These are phyloP conservation scores for Pseudonaja textilis DNA, from an alignment of 2,113 vertebrate genomes.

Conservation along the genomic window DNA sequence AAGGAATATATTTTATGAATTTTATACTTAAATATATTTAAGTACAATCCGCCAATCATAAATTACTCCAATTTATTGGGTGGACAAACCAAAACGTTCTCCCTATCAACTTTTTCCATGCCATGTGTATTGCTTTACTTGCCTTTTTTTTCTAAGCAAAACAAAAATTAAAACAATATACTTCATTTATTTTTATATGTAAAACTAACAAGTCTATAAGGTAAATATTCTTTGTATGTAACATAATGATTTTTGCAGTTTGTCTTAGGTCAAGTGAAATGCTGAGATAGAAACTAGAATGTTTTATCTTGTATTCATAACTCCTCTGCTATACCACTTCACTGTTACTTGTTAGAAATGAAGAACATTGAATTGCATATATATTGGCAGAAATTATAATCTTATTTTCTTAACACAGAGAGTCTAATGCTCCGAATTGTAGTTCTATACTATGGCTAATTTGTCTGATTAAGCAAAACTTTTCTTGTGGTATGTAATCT, in stretches of 20 bases:
- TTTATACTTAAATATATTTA: not conserved
- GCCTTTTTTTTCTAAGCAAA: not conserved
- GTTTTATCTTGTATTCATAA: not conserved
- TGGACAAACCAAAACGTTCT: not conserved
- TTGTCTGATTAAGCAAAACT: not conserved
- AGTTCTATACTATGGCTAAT: not conserved
- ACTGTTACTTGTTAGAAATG: not conserved
- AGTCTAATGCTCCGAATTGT: not conserved
- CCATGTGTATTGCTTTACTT: not conserved
- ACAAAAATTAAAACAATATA: not conserved
- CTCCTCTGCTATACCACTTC: not conserved
- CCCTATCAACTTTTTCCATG: not conserved
- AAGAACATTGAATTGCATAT: not conserved
- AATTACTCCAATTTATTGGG: not conserved
- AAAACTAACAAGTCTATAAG: not conserved
- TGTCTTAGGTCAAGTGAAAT: not conserved
- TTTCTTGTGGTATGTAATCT: not conserved
- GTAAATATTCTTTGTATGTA: not conserved
- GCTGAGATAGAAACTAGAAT: not conserved
- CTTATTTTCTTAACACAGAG: not conserved
- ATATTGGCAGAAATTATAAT: not conserved
- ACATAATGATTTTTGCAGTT: not conserved
- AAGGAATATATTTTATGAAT: not conserved
- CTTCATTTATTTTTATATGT: not conserved
- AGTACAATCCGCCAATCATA: not conserved